phyloP scores from a whole-genome alignment of 2,113 vertebrate species.

The Pseudopodoces humilis region DNA sequence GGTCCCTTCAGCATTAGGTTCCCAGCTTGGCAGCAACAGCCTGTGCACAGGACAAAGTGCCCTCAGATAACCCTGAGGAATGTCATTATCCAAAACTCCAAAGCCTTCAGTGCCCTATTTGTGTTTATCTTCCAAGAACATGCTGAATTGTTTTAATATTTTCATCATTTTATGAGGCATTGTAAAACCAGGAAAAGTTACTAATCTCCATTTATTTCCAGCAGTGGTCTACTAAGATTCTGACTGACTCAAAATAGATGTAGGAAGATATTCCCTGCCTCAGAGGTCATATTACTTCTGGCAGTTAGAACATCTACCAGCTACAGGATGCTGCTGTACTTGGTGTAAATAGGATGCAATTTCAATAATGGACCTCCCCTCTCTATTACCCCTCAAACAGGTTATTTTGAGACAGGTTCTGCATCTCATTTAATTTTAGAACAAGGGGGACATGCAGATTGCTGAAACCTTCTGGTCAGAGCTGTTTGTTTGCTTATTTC shows the following conservation, averaged over 20 bases:
- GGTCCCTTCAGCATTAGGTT: not conserved
- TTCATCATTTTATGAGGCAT: not conserved
- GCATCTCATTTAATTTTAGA: constrained; percentile 24
- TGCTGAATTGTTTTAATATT: not conserved
- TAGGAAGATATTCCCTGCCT: not conserved
- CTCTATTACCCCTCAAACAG: not conserved
- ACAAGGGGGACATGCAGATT: not conserved
- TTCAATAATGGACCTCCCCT: not conserved
- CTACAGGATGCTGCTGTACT: not conserved
- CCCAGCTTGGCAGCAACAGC: not conserved
- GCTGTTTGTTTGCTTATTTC: constrained; percentile 31
- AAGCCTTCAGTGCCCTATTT: not conserved
- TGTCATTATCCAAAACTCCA: not conserved
- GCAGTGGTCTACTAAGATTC: not conserved
- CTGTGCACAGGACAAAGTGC: not conserved
- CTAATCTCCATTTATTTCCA: not conserved
- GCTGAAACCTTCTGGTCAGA: constrained; percentile 22
- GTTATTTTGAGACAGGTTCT: not conserved
- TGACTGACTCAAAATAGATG: not conserved
- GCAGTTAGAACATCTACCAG: not conserved
- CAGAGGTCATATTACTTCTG: constrained; percentile 22
- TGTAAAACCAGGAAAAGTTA: not conserved
- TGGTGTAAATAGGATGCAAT: not conserved
- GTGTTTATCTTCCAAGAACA: not conserved
- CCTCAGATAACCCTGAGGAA: not conserved